A percentile compares a stretch with the other conserved stretches of the same genome.
These are phyloP conservation scores for Ellobius talpinus DNA, from an alignment of 2,113 vertebrate species.

Conservation along the genomic window DNA sequence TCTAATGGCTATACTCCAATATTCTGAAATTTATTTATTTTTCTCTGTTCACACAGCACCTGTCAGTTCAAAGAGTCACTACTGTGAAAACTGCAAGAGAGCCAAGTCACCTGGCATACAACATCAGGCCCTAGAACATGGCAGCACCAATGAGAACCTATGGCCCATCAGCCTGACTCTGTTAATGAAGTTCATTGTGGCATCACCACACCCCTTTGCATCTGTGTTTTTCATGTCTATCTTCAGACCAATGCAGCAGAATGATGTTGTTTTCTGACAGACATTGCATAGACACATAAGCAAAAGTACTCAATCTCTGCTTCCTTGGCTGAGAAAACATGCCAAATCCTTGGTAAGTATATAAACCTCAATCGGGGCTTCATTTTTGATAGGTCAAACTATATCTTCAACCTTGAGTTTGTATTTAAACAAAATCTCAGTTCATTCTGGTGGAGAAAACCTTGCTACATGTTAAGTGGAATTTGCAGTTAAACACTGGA, in stretches of 20 bases:
- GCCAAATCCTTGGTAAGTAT: not conserved
- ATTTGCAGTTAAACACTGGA: constrained; percentile 49
- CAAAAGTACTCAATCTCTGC: not conserved
- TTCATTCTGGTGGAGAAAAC: constrained; percentile 4
- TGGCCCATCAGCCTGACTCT: not conserved
- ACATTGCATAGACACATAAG: not conserved
- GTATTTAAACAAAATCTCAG: constrained; percentile 22
- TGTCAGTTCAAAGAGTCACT: not conserved
- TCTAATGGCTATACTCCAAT: not conserved
- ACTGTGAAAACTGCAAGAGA: not conserved
- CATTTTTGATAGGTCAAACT: not conserved
- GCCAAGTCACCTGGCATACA: not conserved
- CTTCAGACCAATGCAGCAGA: not conserved
- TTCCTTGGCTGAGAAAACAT: constrained; percentile 23
- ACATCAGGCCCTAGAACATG: not conserved
- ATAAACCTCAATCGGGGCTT: not conserved
- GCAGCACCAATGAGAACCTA: not conserved
- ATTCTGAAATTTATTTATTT: constrained; percentile 3
- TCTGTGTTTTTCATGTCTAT: not conserved
- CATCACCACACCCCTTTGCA: not conserved
- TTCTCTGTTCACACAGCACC: not conserved
- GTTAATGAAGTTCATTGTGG: constrained; percentile 61
- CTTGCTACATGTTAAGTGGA: not conserved
- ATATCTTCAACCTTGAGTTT: constrained; percentile 52
- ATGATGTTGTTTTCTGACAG: not conserved